These are phyloP conservation scores for Halocynthia roretzi DNA, from an alignment of 23 tunicate species.

Conservation along the genomic window DNA sequence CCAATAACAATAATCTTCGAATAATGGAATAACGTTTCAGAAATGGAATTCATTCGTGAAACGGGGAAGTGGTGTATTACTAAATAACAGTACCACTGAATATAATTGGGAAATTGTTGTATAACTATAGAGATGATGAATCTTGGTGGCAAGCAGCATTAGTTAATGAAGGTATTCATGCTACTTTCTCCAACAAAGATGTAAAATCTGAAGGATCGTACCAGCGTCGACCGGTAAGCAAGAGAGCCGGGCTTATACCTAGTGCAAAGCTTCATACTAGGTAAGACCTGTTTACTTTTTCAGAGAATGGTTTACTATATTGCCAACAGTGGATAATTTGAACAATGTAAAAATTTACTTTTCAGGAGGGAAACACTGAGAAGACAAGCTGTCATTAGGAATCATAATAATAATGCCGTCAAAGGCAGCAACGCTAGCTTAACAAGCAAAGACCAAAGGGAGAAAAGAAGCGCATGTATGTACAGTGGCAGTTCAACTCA, in stretches of 20 bases:
- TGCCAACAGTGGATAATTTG: not conserved
- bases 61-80: not conserved
- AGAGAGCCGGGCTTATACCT: conserved; percentile 73
- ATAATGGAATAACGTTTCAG: no score
- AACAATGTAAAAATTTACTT: not conserved
- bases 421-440: conserved; percentile 71
- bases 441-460: conserved; percentile 33
- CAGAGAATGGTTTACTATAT: not conserved
- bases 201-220: not conserved
- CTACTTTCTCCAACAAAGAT: not conserved
- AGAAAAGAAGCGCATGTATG: conserved; percentile 40
- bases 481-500: not conserved
- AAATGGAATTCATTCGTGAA: no score
- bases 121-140: conserved; percentile 42
- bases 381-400: conserved; percentile 33
- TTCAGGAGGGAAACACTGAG: conserved; percentile 53
- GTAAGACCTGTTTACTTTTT: conserved; percentile 3
- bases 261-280: conserved; percentile 54
- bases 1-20: no score
- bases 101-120: not conserved
- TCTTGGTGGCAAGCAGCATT: conserved; percentile 98
- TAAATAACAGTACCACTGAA: not conserved
- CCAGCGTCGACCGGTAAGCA: not conserved
- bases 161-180: conserved; percentile 20
- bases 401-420: conserved; percentile 25